Evolutionary conservation across 2,113 vertebrate genomes (phyloP).

Genomic region (Ranitomeya variabilis): DNA sequence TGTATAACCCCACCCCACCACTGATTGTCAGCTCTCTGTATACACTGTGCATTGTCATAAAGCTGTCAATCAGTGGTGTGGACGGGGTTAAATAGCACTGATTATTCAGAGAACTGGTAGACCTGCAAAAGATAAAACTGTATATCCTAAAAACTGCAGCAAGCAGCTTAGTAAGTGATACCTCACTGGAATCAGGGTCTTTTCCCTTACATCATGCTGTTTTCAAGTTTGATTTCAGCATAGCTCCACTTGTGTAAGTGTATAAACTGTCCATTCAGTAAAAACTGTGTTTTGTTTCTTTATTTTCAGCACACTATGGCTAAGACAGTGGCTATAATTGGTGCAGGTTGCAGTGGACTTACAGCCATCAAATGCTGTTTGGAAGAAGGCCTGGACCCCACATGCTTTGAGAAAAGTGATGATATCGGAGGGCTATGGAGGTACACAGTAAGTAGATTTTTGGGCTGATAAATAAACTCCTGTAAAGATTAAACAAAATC

Average conservation of each 20-base stretch:
- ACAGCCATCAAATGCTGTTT: constrained; percentile 81
- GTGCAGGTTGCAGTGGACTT: constrained; percentile 81
- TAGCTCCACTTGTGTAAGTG: neutral
- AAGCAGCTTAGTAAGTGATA: too few relatives aligned
- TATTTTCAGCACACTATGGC: constrained; percentile 64
- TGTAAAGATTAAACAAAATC: neutral
- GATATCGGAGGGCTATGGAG: constrained; percentile 80
- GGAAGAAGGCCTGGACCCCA: constrained; percentile 82
- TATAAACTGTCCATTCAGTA: neutral
- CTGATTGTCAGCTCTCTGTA: too few relatives aligned
- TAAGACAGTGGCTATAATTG: constrained; percentile 78
- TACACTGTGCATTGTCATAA: too few relatives aligned
- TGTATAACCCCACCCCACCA: too few relatives aligned
- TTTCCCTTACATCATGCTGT: too few relatives aligned
- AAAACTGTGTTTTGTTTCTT: neutral
- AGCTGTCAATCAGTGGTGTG: too few relatives aligned
- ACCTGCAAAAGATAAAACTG: too few relatives aligned
- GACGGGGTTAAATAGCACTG: too few relatives aligned
- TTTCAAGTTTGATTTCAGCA: too few relatives aligned
- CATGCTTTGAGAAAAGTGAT: constrained; percentile 80
- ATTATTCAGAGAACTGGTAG: too few relatives aligned
- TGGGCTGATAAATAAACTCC: neutral
- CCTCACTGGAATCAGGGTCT: too few relatives aligned
- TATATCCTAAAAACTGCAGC: too few relatives aligned
- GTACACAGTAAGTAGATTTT: constrained; percentile 72